Evolutionary conservation across 2,888 invertebrate species (phyloP), one percentile per base, ranked within the genome.

Genomic region (Caenorhabditis sp.): DNA sequence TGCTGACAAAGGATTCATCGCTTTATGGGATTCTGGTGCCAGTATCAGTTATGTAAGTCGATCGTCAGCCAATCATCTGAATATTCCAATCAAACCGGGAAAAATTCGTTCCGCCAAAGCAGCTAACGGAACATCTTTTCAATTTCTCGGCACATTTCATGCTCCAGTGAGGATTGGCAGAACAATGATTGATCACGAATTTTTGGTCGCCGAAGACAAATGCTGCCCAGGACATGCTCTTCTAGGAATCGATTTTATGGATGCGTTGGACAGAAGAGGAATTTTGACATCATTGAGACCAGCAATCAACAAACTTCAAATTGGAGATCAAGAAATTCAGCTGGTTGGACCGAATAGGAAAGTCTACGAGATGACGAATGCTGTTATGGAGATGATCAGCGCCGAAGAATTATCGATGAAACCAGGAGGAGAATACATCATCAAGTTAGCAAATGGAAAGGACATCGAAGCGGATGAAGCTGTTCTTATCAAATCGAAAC

Each of bases 21-120:
- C 74, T 3, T 14, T 63, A 19, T 74, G 74, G 74, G 74, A 74
- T 28, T 74, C 74, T 0, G 61, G 73, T 19, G 73, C 73, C 16
- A 41, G 44, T 12, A n/a, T 73, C 16, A 61, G 61, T 16, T 72
- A 72, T 19, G 51, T 74, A 16, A 74, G 56, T n/a, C 22, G n/a
- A 12, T 74, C 74, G 2, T 38, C 75, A 2, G 64, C 63, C 1
- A 61, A 35, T 14, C 61, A 73, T 16, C 26, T 72, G 22, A n/a
- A 14, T 5, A 10, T n/a, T 8, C 12, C 47, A 0, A 59, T 59
- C n/a, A 59, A 44, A 19, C 24, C 19, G 2, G 26, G 58, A 16
- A 59, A 58, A 19, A 26, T 44, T 26, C 28, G 28, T 10, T 1
- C 12, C 19, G 59, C 59, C 26, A 58, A 28, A 31, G 35, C 58